Conservation (phyloP, 2,888 invertebrate species). For the Plemyria rubiginata region DNA sequence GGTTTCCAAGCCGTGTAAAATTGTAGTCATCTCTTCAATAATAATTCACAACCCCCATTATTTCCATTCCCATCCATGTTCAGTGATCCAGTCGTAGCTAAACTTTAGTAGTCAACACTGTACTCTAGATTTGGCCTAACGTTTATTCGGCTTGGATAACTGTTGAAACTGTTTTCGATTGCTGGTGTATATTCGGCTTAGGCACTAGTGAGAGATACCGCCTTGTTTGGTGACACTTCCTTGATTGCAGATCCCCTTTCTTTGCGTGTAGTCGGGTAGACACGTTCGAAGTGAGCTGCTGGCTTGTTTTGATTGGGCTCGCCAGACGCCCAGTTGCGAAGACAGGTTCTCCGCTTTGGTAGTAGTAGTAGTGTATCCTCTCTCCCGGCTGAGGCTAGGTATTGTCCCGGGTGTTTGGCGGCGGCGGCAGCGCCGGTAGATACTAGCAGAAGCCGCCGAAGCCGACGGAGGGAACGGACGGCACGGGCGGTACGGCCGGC, state of each 20-base stretch:
- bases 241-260: neutral
- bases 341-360: neutral
- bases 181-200: neutral
- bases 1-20: too few species aligned
- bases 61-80: too few species aligned
- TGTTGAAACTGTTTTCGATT: neutral
- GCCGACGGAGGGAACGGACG: slow-evolving; percentile 78
- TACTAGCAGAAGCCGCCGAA: slow-evolving; percentile 82
- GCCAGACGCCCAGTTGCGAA: neutral
- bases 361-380: neutral
- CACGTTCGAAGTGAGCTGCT: neutral
- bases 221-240: neutral
- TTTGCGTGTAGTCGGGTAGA: neutral
- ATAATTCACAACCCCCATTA: too few species aligned
- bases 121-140: neutral
- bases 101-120: neutral
- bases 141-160: neutral
- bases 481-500: slow-evolving; percentile 67
- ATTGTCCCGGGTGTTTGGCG: slow-evolving; percentile 1
- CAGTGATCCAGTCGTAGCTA: too few species aligned
- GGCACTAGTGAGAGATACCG: neutral
- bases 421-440: slow-evolving; percentile 14
- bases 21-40: too few species aligned
- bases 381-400: neutral
- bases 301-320: neutral